Conservation (phyloP, 2,888 invertebrate species). For the Osmoderma eremita region DNA sequence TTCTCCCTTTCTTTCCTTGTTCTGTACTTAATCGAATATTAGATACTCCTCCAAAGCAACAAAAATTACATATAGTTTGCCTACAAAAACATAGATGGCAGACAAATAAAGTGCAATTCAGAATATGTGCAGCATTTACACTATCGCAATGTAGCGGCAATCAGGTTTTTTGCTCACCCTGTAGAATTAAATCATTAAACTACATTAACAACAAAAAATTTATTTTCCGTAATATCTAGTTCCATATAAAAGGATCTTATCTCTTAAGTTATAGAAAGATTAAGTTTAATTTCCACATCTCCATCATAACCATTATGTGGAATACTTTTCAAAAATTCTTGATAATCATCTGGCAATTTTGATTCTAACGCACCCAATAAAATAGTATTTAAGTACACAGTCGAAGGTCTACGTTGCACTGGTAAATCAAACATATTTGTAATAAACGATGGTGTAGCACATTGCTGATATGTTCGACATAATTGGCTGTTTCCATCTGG, state of each 20-base stretch:
- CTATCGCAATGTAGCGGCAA: too few species aligned
- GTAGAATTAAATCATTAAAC: not conserved
- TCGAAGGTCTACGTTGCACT: conserved; percentile 77
- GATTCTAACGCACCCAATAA: conserved; percentile 80
- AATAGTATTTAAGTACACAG: conserved; percentile 77
- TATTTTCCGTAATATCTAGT: too few species aligned
- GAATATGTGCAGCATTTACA: too few species aligned
- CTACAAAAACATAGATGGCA: too few species aligned
- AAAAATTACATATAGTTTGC: too few species aligned
- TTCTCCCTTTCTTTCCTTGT: too few species aligned
- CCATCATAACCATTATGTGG: conserved; percentile 79
- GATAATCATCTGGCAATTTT: conserved; percentile 77
- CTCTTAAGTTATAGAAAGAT: conserved; percentile 23
- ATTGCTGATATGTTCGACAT: conserved; percentile 80
- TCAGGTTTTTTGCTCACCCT: too few species aligned
- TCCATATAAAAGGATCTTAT: too few species aligned
- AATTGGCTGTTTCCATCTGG: conserved; percentile 65
- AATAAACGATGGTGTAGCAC: conserved; percentile 67
- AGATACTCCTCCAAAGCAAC: too few species aligned
- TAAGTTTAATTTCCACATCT: conserved; percentile 59
- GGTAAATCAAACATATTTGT: conserved; percentile 66
- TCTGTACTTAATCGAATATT: too few species aligned
- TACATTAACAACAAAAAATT: not conserved
- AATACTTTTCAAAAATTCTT: conserved; percentile 72
- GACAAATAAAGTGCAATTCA: too few species aligned